phyloP scores from a whole-genome alignment of 2,888 invertebrate species.

The Cyrtodaria siliqua region DNA sequence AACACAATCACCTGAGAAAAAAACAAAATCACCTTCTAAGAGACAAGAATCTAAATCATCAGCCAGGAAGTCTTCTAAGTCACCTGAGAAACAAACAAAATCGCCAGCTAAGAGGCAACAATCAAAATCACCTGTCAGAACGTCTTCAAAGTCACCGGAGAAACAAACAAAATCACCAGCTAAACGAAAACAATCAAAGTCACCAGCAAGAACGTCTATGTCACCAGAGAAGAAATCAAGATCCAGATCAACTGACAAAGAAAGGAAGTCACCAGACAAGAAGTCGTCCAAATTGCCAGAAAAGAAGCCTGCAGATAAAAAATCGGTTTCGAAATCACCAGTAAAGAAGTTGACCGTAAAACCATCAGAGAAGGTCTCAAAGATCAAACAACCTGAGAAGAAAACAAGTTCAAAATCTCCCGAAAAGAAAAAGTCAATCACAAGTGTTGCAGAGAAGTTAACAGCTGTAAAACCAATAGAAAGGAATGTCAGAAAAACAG shows the following conservation, averaged over 20 bases:
- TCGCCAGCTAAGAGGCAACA: constrained; percentile 17
- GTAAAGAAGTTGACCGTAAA: constrained; percentile 11
- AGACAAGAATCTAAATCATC: constrained; percentile 1
- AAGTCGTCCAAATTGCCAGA: constrained; percentile 30
- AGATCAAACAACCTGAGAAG: constrained; percentile 6
- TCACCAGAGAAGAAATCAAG: constrained; percentile 26
- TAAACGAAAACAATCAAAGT: constrained; percentile 20
- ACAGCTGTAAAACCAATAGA: neutral
- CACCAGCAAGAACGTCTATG: constrained; percentile 38
- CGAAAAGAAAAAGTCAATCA: neutral
- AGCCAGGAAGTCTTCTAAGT: constrained; percentile 7
- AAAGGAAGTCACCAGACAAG: neutral
- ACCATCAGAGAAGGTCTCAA: constrained; percentile 8
- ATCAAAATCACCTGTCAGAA: constrained; percentile 28
- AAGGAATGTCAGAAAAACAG: constrained; percentile 1
- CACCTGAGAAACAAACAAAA: constrained; percentile 3
- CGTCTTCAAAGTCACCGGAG: constrained; percentile 14
- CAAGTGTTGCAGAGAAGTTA: constrained; percentile 8
- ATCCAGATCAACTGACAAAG: neutral
- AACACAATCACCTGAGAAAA: constrained; percentile 3
- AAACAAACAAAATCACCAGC: constrained; percentile 21
- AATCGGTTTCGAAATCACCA: constrained; percentile 17
- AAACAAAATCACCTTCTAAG: neutral
- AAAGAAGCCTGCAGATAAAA: constrained; percentile 12
- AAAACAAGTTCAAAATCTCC: constrained; percentile 12